Evolutionary conservation across 2,888 invertebrate genomes (phyloP), one percentile per base, ranked within the genome.

Genomic region (Temnothorax ravouxi): DNA sequence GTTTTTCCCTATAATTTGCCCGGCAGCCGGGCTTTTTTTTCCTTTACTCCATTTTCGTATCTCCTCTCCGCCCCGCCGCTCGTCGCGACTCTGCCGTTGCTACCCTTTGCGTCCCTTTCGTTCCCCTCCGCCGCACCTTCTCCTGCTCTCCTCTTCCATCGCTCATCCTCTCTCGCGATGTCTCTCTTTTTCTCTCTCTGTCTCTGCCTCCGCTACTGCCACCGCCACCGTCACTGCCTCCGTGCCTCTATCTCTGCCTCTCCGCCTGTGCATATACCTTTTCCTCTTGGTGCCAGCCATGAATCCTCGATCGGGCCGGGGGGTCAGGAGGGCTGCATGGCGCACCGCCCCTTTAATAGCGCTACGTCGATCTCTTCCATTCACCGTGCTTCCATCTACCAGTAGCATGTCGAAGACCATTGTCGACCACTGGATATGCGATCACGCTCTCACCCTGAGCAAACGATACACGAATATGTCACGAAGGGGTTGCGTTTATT

Each of bases 311-410:
- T 91, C 92, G 92, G 89, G 92, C 93, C 88, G 90, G 88, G 80
- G 87, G 88, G 87, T 83, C 85, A 85, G 41, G 86, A 86, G 89
- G 91, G 91, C 92, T 90, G 93, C 94, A 72, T 66, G 85, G 88
- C 92, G 92, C 92, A 90, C 94, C 95, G 95, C 95, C 95, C 95
- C 93, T 93, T 95, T 95, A 95, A 95, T 95, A 93, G 96, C 95
- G 93, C 93, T 93, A 91, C 92, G 92, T 90, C 89, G 92, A 91
- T 92, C 93, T 95, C 95, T 93, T 95, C 91, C 90, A 95, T 92
- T 91, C 92, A 91, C 87, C 66, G 90, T 94, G 92, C 91, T 89
- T 93, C 94, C 94, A 94, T 94, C 94, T 94, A 88, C 88, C 89
- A 90, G 88, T 72, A 56, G 79, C 75, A 79, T 47, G 69, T 82